Evolutionary conservation across 2,888 invertebrate genomes (phyloP), one percentile per base, ranked within the genome.

Genomic region (Rhaphigaster nebulosa): DNA sequence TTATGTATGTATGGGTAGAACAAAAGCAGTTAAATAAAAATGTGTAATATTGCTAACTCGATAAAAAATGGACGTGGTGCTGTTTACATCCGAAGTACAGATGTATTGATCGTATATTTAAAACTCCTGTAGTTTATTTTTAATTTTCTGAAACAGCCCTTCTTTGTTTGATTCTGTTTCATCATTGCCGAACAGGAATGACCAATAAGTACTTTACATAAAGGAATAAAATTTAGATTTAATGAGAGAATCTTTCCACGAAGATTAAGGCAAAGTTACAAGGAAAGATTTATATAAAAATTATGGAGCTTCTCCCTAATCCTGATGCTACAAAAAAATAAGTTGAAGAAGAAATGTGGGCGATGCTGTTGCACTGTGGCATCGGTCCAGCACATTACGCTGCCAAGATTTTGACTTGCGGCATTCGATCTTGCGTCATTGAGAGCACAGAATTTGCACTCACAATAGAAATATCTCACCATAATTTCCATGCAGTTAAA

Each of bases 371-470:
- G 70, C 70, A 76, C 65, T 76, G 23, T 38, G 70, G 70, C 70
- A 38, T 38, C 20, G 10, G 34, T 76, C 70, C 70, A 76, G 70
- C 1, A 23, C 20, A 38, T 76, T 38, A 38, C 20, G 1, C 38
- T 76, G 70, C 70, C 70, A 76, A 76, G 20, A 76, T 76, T 76
- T 76, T 34, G 70, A 76, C 70, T 76, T 34, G 70, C 34, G 38
- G 38, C 38, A 76, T 76, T 76, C 70, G 20, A 76, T 20, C 70
- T 76, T 76, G 70, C 70, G 38, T 76, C 70, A 76, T 76, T 76
- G 29, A 76, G 70, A 76, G 18, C 70, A 76, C 34, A 76, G 34
- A 76, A 76, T 76, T 38, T 76, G 34, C 70, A 76, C 70, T 38
- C 8, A 20, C 34, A 34, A 38, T 38, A 1, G 20, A 76, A 76